These are phyloP conservation scores for Elanus axillaris DNA, from an alignment of 2,113 vertebrate genomes.

Conservation along the genomic window DNA sequence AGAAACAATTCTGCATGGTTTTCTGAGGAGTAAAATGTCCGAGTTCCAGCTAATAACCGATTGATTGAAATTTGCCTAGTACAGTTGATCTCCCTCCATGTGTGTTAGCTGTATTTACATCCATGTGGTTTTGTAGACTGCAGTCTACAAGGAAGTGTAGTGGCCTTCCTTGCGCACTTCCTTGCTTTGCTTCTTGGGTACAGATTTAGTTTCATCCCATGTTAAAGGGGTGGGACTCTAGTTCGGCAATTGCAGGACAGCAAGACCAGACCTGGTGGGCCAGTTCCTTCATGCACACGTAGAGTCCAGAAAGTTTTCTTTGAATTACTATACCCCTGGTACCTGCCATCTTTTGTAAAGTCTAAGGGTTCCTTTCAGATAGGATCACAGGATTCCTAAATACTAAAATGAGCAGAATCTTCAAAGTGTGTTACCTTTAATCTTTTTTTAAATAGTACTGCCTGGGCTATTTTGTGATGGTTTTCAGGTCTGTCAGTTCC, in stretches of 20 bases:
- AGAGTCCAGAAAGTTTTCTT: not conserved
- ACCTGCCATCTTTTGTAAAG: not conserved
- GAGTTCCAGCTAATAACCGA: not conserved
- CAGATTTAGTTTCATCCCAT: not conserved
- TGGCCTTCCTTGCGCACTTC: not conserved
- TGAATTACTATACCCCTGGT: not conserved
- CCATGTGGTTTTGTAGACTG: not conserved
- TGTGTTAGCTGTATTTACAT: not conserved
- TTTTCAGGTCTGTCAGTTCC: not conserved
- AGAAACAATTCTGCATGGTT: not conserved
- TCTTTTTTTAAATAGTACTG: not conserved
- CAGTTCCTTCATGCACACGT: not conserved
- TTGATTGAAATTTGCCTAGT: not conserved
- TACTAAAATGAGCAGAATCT: not conserved
- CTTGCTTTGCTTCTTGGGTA: not conserved
- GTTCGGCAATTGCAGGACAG: not conserved
- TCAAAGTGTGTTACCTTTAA: fast-evolving
- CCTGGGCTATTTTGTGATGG: not conserved
- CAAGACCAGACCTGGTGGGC: not conserved
- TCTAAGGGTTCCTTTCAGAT: not conserved
- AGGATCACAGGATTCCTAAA: not conserved
- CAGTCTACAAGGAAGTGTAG: not conserved
- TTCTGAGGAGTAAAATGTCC: not conserved
- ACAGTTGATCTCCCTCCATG: not conserved
- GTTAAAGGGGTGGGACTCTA: not conserved